Conservation (phyloP, 2,113 vertebrate species). For the Nesospiza acunhae region DNA sequence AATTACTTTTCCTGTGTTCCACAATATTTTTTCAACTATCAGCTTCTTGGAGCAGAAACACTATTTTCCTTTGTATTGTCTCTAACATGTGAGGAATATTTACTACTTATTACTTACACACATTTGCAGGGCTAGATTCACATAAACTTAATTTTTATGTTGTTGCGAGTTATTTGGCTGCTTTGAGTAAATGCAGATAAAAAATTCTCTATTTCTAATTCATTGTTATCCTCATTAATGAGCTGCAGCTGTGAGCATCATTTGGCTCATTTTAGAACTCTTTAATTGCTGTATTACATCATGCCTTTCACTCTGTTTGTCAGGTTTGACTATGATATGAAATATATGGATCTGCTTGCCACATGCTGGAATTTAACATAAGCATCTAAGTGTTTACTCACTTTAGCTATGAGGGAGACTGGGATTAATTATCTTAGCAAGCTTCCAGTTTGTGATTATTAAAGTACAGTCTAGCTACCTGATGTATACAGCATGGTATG, state of each 20-base stretch:
- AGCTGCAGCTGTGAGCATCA: neutral
- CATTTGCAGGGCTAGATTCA: neutral
- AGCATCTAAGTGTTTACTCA: neutral
- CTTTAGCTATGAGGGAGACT: neutral
- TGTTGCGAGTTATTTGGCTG: neutral
- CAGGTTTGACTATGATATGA: neutral
- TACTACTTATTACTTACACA: neutral
- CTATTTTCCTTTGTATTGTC: neutral
- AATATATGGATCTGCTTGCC: slow-evolving; percentile 19
- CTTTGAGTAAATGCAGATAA: neutral
- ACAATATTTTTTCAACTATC: neutral
- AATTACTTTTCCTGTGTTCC: neutral
- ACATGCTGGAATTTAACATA: slow-evolving; percentile 3
- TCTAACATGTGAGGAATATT: neutral
- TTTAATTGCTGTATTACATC: slow-evolving; percentile 13
- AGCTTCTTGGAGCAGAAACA: neutral
- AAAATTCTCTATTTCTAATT: neutral
- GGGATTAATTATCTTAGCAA: neutral
- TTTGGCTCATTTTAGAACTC: neutral
- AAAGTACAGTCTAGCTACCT: neutral
- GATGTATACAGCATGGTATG: neutral
- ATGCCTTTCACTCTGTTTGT: slow-evolving; percentile 2
- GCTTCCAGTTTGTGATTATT: neutral
- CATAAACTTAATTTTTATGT: neutral
- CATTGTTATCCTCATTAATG: neutral